Conservation (phyloP, 2,113 vertebrate genomes). For the Ascaphus truei region DNA sequence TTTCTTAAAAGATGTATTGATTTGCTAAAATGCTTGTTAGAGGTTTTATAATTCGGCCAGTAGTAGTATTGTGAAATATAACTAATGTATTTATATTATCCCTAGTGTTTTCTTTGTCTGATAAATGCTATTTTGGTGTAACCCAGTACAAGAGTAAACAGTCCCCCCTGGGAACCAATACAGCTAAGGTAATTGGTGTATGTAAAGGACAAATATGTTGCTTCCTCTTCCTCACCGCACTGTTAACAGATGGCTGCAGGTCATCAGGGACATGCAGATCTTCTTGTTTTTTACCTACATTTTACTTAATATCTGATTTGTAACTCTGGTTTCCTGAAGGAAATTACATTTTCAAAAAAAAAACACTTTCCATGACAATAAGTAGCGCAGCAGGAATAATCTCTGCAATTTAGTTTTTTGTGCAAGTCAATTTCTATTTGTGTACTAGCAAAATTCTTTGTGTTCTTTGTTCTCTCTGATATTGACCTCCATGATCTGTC, state of each 20-base stretch:
- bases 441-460: not conserved
- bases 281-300: slow-evolving; percentile 30
- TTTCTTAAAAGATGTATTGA: too few species aligned
- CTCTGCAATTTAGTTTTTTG: not conserved
- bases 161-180: slow-evolving; percentile 18
- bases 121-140: slow-evolving; percentile 15
- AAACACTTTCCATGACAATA: slow-evolving; percentile 5
- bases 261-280: slow-evolving; percentile 32
- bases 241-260: slow-evolving; percentile 34
- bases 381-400: not conserved
- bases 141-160: not conserved
- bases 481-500: too few species aligned
- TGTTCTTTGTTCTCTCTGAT: not conserved
- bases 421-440: not conserved
- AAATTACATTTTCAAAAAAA: slow-evolving; percentile 33
- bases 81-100: not conserved
- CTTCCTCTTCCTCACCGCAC: slow-evolving; percentile 34
- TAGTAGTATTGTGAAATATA: too few species aligned
- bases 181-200: slow-evolving; percentile 34
- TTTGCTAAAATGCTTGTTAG: too few species aligned
- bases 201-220: slow-evolving; percentile 34
- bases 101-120: not conserved
- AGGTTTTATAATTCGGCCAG: too few species aligned
- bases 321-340: slow-evolving; percentile 31
- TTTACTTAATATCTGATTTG: slow-evolving; percentile 37